Evolutionary conservation across 2,888 invertebrate genomes (phyloP), one percentile per base, ranked within the genome.

Genomic region (Alsophila aescularia): DNA sequence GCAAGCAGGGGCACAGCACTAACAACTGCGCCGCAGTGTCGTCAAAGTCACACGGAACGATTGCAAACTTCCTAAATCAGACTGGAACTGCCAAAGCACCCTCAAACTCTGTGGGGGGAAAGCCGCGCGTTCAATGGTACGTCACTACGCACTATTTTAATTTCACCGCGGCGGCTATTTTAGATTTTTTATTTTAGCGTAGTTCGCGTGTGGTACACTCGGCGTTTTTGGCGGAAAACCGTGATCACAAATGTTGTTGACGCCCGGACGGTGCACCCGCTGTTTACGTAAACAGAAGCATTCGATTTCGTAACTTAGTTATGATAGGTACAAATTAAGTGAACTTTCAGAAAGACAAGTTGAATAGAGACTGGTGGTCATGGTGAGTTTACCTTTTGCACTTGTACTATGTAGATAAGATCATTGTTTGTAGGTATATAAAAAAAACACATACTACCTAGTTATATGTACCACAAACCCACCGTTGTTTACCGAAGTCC

Each of bases 171-270:
- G 64, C 73, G 78, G 87, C 87, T 91, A 91, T 91, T 91, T 91
- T 83, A 44, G 84, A 86, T 70, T 81, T 89, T 89, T 91, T 91
- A 91, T 91, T 91, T 90, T 87, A 81, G 89, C 87, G 84, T 83
- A 82, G 90, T 90, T 90, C 88, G 90, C 88, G 91, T 90, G 91
- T 91, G 91, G 91, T 90, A 81, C 66, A 64, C 40, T 73, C 74
- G 76, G 70, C 52, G 59, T 65, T 77, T 89, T 89, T 89, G 89
- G 90, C 90, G 89, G 90, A 85, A 88, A 88, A 87, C 76, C 75
- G 45, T 12, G 44, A 32, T 32, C 80, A 83, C 77, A 85, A 79
- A 80, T 76, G 77, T 73, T 74, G 77, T 63, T 69, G 82, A 69
- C 72, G 69, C 76, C 73, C 70, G 63, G 36, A 57, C 74, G 73